Conservation (phyloP, 2,113 vertebrate genomes). For the Piliocolobus tephrosceles region DNA sequence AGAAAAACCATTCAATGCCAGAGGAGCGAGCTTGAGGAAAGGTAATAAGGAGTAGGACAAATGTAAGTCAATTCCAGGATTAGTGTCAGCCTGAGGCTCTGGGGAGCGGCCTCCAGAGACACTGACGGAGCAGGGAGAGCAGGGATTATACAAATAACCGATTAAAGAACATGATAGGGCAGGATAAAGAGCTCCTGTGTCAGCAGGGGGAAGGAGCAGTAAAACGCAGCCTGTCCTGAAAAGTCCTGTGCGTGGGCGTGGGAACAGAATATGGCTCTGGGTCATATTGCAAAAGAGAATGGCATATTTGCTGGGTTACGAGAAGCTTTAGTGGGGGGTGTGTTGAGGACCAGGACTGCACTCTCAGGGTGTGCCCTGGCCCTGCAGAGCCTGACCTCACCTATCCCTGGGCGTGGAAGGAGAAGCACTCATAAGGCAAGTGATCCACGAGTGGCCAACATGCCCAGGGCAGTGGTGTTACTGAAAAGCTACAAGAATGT, state of each 20-base stretch:
- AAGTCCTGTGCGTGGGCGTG: fast-evolving
- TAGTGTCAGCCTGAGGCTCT: neutral
- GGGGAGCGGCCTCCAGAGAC: neutral
- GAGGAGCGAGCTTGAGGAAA: neutral
- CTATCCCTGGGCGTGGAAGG: neutral
- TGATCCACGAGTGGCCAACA: too few relatives aligned
- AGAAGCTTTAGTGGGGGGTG: neutral
- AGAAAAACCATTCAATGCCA: neutral
- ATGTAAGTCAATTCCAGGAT: neutral
- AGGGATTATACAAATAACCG: neutral
- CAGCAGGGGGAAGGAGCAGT: neutral
- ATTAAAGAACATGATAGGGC: fast-evolving
- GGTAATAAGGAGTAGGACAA: neutral
- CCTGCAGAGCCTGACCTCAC: too few relatives aligned
- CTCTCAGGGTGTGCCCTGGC: neutral
- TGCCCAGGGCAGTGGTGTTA: too few relatives aligned
- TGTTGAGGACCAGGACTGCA: neutral
- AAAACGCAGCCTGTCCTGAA: fast-evolving
- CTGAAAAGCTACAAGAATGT: neutral
- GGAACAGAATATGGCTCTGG: neutral
- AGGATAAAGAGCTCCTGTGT: neutral
- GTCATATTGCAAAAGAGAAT: neutral
- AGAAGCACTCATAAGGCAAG: neutral
- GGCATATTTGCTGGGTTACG: fast-evolving
- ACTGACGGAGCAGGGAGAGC: neutral